Conservation (phyloP, 64 coral and sea anemone genomes). For the Pocillopora verrucosa region DNA sequence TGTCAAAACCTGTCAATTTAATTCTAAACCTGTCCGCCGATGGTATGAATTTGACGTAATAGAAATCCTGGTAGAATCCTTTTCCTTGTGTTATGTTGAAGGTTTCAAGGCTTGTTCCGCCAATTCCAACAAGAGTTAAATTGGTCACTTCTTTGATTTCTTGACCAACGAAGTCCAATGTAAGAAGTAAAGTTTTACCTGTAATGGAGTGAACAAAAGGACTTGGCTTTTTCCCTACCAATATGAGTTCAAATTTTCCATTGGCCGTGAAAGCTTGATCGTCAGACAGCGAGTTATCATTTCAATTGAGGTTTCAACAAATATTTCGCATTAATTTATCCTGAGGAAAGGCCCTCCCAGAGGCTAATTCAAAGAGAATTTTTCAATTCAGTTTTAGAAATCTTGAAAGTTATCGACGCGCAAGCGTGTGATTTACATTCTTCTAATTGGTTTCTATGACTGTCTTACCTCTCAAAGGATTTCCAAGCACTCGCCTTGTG, state of each 20-base stretch:
- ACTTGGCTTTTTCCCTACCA: not conserved
- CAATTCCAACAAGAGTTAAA: slow-evolving; percentile 30
- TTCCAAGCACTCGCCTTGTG: slow-evolving; percentile 38
- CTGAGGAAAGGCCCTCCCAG: too few species aligned
- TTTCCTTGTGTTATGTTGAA: slow-evolving; percentile 47
- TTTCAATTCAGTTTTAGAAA: too few species aligned
- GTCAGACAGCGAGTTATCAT: too few species aligned
- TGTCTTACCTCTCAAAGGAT: slow-evolving; percentile 59
- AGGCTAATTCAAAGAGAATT: not conserved
- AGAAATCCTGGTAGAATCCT: slow-evolving; percentile 36
- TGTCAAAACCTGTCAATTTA: slow-evolving; percentile 48
- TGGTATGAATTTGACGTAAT: slow-evolving; percentile 40
- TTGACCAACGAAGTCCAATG: slow-evolving; percentile 40
- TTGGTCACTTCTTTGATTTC: slow-evolving; percentile 4
- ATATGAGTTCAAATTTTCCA: not conserved
- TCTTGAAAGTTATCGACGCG: too few species aligned
- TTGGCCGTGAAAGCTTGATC: too few species aligned
- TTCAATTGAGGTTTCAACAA: too few species aligned
- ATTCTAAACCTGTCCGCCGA: slow-evolving; percentile 42
- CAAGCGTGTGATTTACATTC: too few species aligned
- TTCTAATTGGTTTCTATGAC: too few species aligned
- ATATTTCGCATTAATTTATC: too few species aligned
- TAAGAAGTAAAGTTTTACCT: slow-evolving; percentile 32
- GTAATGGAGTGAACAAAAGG: not conserved
- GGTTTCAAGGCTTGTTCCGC: slow-evolving; percentile 34